Percentiles rank a stretch among this genome's conserved stretches.
Evolutionary conservation across 2,797 vertebrate species (phyloP).

Genomic region (Triplophysa yarkandensis): DNA sequence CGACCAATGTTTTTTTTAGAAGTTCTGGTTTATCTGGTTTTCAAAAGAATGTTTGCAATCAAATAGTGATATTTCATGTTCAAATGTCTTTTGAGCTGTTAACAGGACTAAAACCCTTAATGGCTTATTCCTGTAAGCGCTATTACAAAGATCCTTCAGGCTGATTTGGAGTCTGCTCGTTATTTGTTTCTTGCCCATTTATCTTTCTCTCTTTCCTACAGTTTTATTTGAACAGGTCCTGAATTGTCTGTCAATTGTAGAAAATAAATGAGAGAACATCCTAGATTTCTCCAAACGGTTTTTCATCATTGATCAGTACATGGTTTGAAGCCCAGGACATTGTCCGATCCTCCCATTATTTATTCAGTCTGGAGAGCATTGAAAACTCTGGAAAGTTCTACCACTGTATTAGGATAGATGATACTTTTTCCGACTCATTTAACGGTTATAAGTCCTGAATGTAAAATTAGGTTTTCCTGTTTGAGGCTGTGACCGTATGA

Average conservation of each 20-base stretch:
- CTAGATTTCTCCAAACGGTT: background rate
- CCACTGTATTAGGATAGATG: background rate
- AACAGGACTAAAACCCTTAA: slow-evolving; percentile 1
- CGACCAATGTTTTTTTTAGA: too few relatives aligned
- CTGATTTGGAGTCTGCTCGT: slow-evolving; percentile 7
- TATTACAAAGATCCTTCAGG: slow-evolving; percentile 9
- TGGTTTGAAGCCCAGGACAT: slow-evolving; percentile 6
- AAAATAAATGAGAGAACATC: slow-evolving; percentile 13
- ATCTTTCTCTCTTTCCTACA: background rate
- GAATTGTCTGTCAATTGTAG: slow-evolving; percentile 15
- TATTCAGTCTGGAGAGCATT: slow-evolving; percentile 1
- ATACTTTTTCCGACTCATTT: background rate
- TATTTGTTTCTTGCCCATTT: background rate
- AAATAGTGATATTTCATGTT: too few relatives aligned
- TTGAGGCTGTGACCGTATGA: background rate
- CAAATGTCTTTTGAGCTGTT: background rate
- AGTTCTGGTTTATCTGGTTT: too few relatives aligned
- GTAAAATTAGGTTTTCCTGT: background rate
- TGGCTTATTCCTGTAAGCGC: slow-evolving; percentile 12
- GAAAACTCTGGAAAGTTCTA: slow-evolving; percentile 20
- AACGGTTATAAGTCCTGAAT: background rate
- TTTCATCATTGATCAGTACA: slow-evolving; percentile 39
- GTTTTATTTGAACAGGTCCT: slow-evolving; percentile 7
- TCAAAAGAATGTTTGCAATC: too few relatives aligned
- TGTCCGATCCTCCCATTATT: slow-evolving; percentile 31